These are phyloP conservation scores for Aphelenchoides besseyi DNA, from an alignment of 1,140 invertebrate genomes.

Conservation along the genomic window DNA sequence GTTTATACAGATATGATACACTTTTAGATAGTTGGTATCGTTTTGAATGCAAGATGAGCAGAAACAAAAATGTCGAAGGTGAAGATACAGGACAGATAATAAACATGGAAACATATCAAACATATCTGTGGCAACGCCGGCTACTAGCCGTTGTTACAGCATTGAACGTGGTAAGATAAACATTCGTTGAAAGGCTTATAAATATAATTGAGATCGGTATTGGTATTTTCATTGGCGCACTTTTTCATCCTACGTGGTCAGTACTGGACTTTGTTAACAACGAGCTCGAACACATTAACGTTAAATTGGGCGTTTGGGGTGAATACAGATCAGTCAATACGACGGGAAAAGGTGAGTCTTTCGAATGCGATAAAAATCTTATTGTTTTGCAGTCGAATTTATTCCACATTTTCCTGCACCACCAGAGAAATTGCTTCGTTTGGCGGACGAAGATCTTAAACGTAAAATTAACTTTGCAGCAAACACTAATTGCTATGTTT, in stretches of 20 bases:
- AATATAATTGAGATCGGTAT: conserved; percentile 39
- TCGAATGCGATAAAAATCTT: conserved; percentile 4
- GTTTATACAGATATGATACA: too few species aligned
- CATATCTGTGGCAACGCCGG: conserved; percentile 45
- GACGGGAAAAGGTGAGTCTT: conserved; percentile 17
- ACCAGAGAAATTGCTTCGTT: conserved; percentile 40
- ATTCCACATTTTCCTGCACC: conserved; percentile 53
- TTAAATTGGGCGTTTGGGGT: conserved; percentile 53
- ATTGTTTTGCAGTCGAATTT: conserved; percentile 50
- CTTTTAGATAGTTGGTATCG: too few species aligned
- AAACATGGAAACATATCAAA: conserved; percentile 46
- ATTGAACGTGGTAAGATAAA: conserved; percentile 45
- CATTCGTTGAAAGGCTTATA: too few species aligned
- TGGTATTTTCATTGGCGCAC: conserved; percentile 36
- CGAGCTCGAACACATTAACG: conserved; percentile 43
- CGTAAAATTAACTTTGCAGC: conserved; percentile 36
- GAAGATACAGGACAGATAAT: conserved; percentile 47
- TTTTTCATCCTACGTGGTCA: conserved; percentile 45
- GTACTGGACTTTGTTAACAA: conserved; percentile 51
- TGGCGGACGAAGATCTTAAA: conserved; percentile 48
- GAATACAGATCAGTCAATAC: conserved; percentile 49
- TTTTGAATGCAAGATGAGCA: not conserved
- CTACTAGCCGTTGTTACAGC: conserved; percentile 43
- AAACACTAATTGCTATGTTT: conserved; percentile 41
- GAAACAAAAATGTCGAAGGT: too few species aligned